Evolutionary conservation across 2,888 invertebrate species (phyloP).

Genomic region (Heliconius sara): DNA sequence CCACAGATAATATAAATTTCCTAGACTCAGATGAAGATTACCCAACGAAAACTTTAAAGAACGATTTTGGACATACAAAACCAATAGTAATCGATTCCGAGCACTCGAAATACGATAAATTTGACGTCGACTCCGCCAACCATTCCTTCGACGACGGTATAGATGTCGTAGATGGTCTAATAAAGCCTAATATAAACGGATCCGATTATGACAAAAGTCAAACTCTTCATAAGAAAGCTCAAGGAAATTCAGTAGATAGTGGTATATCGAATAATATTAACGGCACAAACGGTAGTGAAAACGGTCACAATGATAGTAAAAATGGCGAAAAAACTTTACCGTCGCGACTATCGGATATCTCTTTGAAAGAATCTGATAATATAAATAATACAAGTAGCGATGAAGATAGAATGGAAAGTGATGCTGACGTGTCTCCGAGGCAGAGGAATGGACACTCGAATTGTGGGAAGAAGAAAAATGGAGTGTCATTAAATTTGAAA

Average conservation of each 20-base stretch:
- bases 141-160: slow-evolving; percentile 78
- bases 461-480: slow-evolving; percentile 67
- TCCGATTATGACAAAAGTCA: slow-evolving; percentile 57
- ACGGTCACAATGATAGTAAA: slow-evolving; percentile 53
- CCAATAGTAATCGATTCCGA: slow-evolving; percentile 79
- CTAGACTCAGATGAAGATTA: slow-evolving; percentile 77
- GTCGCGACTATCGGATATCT: slow-evolving; percentile 70
- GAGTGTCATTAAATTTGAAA: slow-evolving; percentile 75
- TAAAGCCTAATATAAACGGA: slow-evolving; percentile 60
- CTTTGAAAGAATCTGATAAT: slow-evolving; percentile 69
- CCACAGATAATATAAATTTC: slow-evolving; percentile 67
- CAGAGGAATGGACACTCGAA: slow-evolving; percentile 57
- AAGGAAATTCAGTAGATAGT: slow-evolving; percentile 76
- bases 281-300: slow-evolving; percentile 55
- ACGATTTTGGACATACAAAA: slow-evolving; percentile 77
- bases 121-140: slow-evolving; percentile 71
- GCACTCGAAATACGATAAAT: slow-evolving; percentile 66
- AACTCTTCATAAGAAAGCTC: slow-evolving; percentile 66
- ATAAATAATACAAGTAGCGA: slow-evolving; percentile 66
- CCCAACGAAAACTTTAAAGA: slow-evolving; percentile 74
- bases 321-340: slow-evolving; percentile 60
- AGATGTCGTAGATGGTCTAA: slow-evolving; percentile 71
- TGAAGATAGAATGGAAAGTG: slow-evolving; percentile 73
- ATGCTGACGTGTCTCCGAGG: slow-evolving; percentile 66
- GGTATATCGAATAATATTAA: slow-evolving; percentile 76